Base-by-base conservation (phyloP, 2,797 vertebrate genomes). In the Eulemur coronatus region DNA sequence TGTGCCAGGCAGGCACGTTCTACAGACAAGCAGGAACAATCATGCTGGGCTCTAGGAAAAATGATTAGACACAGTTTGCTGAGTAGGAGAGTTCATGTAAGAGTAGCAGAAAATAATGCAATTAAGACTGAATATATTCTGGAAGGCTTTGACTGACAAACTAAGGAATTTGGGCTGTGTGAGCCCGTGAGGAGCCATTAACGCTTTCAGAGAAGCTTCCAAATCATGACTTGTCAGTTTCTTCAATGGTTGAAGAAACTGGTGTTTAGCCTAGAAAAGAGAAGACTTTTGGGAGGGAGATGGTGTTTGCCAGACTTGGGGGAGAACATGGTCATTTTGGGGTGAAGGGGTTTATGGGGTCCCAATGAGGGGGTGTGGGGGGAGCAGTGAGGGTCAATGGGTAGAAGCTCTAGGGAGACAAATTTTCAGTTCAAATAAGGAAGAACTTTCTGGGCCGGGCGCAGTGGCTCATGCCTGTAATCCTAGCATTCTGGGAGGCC, bases 211-310 rank as follows among this genome's bases (percentile, higher is more conserved):
- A 73, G 28, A 69, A 30, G 61, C 26, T 78, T 72, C 22, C 48
- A 17, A 33, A 67, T 57, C 9, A 4, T 63, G 92, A 91, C 22
- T 91, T 70, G 18, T 11, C 17, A 24, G 59, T 26, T 57, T 57
- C 55, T 57, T 57, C 59, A 55, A 65, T 24, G 4, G 9, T 2
- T 80, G 81, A 76, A 90, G 46, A 94, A 78, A 84, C 2, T 10
- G 28, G 26, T 26, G 13, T 35, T 61, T 67, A 88, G 46, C 28
- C 17, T 43, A n/a, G 65, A n/a, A 65, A 92, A 95, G 69, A 84
- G 70, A 61, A 69, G 72, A 59, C 5, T 67, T 67, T 24, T 46
- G n/a, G 24, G 7, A 81, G 17, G 22, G 33, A 9, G 18, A 7
- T 8, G 2, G 11, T 11, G 1, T 89, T 59, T 38, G 18, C 61